These are phyloP conservation scores for Clarias gariepinus DNA, from an alignment of 2,113 vertebrate genomes.

Conservation along the genomic window DNA sequence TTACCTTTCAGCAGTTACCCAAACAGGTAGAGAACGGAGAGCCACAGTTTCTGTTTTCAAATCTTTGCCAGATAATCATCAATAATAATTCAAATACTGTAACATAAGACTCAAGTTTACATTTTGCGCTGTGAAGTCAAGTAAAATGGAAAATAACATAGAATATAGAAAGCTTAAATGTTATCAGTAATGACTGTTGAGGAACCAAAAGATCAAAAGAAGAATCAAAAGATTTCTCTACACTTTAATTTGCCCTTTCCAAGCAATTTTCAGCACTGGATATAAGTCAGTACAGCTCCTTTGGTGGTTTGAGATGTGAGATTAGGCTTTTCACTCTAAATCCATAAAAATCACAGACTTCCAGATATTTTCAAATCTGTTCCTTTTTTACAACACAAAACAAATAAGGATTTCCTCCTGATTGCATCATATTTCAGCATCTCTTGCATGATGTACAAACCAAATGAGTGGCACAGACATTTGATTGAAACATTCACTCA, in stretches of 20 bases:
- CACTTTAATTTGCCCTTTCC: background rate
- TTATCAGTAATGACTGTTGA: background rate
- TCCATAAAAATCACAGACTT: background rate
- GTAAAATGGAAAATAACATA: background rate
- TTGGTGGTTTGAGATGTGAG: background rate
- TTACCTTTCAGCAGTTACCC: background rate
- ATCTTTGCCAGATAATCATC: background rate
- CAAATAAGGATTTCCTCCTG: background rate
- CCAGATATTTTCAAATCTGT: background rate
- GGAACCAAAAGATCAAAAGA: too few species aligned
- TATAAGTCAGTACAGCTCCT: background rate
- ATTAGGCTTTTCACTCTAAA: background rate
- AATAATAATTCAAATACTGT: background rate
- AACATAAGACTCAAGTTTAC: background rate
- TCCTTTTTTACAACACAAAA: background rate
- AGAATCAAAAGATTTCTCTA: background rate
- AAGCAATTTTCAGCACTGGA: background rate
- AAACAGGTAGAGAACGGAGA: background rate
- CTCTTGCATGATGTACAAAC: background rate
- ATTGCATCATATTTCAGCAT: conserved; percentile 5
- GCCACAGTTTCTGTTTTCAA: background rate
- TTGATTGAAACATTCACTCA: background rate
- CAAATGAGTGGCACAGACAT: background rate
- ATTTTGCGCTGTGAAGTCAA: background rate
- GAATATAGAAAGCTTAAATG: background rate